Conservation (phyloP, 2,888 invertebrate genomes). For the Pardosa pseudoannulata region DNA sequence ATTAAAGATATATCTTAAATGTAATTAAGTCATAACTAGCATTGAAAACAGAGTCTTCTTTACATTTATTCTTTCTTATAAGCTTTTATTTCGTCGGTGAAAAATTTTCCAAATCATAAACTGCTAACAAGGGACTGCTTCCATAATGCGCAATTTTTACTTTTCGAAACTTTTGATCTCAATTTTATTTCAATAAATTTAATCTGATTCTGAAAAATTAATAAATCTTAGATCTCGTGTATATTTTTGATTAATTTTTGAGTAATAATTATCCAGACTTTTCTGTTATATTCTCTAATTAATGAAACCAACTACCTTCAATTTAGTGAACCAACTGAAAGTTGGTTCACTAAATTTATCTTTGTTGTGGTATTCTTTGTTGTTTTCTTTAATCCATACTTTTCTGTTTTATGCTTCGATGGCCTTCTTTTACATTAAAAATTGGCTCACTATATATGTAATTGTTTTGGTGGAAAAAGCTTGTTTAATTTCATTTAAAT, state of each 20-base stretch:
- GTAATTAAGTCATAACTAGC: too few species aligned
- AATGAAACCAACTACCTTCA: not conserved
- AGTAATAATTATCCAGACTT: not conserved
- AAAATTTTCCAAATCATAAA: too few species aligned
- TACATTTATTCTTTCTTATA: too few species aligned
- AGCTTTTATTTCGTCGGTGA: too few species aligned
- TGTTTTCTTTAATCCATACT: not conserved
- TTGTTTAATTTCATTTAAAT: not conserved
- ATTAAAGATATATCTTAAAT: too few species aligned
- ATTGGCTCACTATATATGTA: not conserved
- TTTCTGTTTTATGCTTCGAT: not conserved
- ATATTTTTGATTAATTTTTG: conserved; percentile 1
- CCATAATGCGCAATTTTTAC: too few species aligned
- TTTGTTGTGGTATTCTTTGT: too few species aligned
- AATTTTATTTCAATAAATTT: too few species aligned
- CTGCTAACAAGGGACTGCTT: too few species aligned
- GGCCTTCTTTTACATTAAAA: not conserved
- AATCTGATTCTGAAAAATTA: not conserved
- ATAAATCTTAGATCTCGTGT: not conserved
- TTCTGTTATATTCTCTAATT: not conserved
- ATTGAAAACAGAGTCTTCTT: too few species aligned
- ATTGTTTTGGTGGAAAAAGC: not conserved
- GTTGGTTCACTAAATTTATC: not conserved
- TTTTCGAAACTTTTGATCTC: too few species aligned
- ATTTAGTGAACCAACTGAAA: too few species aligned